Base-by-base conservation (phyloP, 2,888 invertebrate genomes). In the Tridacna crocea region DNA sequence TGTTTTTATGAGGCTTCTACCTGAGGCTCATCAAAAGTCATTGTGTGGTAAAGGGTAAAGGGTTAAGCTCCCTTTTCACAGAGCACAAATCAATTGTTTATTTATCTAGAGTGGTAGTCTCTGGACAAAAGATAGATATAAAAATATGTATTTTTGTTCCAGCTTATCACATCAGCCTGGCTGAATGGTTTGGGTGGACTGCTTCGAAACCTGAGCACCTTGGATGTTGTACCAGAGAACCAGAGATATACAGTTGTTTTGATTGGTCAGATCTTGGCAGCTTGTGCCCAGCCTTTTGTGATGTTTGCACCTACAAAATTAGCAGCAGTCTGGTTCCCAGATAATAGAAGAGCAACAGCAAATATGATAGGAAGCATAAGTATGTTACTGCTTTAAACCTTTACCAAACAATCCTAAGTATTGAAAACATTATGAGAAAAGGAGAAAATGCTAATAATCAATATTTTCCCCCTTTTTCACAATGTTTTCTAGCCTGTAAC, bases 271-370 rank as follows among this genome's bases (percentile, higher is more conserved):
- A 92, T 91, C 13, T 82, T 95, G 10, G 94, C 95, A 26, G 95
- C 95, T 27, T 89, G 94, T 82, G 95, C 95, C 47, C 95, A 95
- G 83, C 95, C 95, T n/a, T 95, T 95, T 90, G 93, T 95, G 63
- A 93, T 95, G 93, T 95, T 95, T 89, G 91, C 94, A 65, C 95
- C 95, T 4, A 95, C 95, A 15, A 95, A 95, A 90, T 92, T 95
- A 66, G 95, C 95, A 0, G 95, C 94, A 8, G 87, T 93, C 55
- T 95, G 95, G 95, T 95, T 95, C 88, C 90, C 94, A 4, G 94
- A 94, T 66, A 93, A 92, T 36, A 94, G 95, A 85, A 90, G 95
- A 70, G 94, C 94, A 17, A 88, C 94, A 47, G 95, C 95, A 1
- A 95, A 95, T 81, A 95, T 95, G 72, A 81, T 95, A 15, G 94